Percentiles rank a stretch among this genome's conserved stretches.
Evolutionary conservation across 1,140 invertebrate genomes (phyloP).

Genomic region (Heterodera carotae): DNA sequence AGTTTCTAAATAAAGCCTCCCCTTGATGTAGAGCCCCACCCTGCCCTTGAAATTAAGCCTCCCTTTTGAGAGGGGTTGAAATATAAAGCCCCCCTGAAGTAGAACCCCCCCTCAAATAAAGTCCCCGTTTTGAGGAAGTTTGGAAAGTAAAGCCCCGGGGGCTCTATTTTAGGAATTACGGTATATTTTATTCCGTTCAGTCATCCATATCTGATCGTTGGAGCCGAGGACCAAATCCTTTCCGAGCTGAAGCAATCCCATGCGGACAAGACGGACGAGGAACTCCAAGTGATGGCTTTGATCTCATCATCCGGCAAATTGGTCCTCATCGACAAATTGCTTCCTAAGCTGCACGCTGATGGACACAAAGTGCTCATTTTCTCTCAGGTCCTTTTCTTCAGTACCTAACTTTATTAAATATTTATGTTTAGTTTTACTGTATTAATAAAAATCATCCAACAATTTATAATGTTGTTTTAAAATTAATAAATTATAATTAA

Average conservation of each 20-base stretch:
- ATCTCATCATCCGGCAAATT: slow-evolving; percentile 95
- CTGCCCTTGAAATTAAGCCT: too few relatives aligned
- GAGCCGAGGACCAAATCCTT: slow-evolving; percentile 96
- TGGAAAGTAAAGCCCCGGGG: too few relatives aligned
- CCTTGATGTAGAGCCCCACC: too few relatives aligned
- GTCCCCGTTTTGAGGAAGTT: too few relatives aligned
- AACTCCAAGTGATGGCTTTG: slow-evolving; percentile 43
- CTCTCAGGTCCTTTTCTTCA: slow-evolving; percentile 83
- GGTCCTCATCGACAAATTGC: slow-evolving; percentile 94
- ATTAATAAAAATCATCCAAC: not conserved
- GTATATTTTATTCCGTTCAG: not conserved
- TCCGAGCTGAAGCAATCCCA: slow-evolving; percentile 78
- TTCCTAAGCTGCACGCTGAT: slow-evolving; percentile 91
- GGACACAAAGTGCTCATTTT: slow-evolving; percentile 96
- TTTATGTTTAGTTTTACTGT: not conserved
- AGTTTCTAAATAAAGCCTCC: too few relatives aligned
- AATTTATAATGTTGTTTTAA: too few relatives aligned
- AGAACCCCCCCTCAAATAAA: too few relatives aligned
- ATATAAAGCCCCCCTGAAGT: too few relatives aligned
- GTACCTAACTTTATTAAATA: not conserved
- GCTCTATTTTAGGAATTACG: too few relatives aligned
- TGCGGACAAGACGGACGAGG: slow-evolving; percentile 61
- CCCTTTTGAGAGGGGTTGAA: too few relatives aligned
- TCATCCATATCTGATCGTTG: slow-evolving; percentile 96
- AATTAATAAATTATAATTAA: not conserved